Conservation (phyloP, 2,888 invertebrate genomes). For the Patella caerulea region DNA sequence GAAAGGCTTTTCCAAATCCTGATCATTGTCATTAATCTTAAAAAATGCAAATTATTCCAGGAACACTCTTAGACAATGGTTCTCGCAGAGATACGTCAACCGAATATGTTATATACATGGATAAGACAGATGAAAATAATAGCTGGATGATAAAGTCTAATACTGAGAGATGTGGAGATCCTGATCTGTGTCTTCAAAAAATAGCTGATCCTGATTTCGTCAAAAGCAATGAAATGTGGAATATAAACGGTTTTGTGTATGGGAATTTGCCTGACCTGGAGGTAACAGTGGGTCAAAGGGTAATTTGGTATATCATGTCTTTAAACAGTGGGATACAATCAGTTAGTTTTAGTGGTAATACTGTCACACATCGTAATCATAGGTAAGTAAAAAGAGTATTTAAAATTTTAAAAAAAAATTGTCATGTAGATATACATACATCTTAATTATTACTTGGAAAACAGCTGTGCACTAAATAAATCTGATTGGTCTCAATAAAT, state of each 20-base stretch:
- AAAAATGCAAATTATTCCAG: neutral
- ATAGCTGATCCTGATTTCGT: slow-evolving; percentile 37
- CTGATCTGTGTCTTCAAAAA: slow-evolving; percentile 36
- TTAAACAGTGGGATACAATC: slow-evolving; percentile 27
- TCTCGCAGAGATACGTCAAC: slow-evolving; percentile 25
- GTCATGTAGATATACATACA: too few species aligned
- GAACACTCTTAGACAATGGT: slow-evolving; percentile 18
- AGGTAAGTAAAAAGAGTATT: slow-evolving; percentile 8
- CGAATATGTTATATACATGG: slow-evolving; percentile 35
- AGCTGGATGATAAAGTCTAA: slow-evolving; percentile 35
- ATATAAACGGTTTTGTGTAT: slow-evolving; percentile 22
- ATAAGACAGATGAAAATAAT: slow-evolving; percentile 33
- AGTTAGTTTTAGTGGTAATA: slow-evolving; percentile 26
- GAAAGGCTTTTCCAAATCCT: too few species aligned
- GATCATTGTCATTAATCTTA: too few species aligned
- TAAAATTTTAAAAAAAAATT: too few species aligned
- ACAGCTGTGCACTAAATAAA: too few species aligned
- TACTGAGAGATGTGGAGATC: slow-evolving; percentile 30
- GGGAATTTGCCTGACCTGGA: slow-evolving; percentile 6
- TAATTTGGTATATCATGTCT: slow-evolving; percentile 26
- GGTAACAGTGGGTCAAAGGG: slow-evolving; percentile 15
- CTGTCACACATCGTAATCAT: slow-evolving; percentile 23
- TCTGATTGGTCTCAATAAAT: too few species aligned
- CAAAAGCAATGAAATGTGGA: slow-evolving; percentile 36
- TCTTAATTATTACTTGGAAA: too few species aligned